Conservation (phyloP, 2,797 vertebrate species). For the Pseudotriccus pelzelni region DNA sequence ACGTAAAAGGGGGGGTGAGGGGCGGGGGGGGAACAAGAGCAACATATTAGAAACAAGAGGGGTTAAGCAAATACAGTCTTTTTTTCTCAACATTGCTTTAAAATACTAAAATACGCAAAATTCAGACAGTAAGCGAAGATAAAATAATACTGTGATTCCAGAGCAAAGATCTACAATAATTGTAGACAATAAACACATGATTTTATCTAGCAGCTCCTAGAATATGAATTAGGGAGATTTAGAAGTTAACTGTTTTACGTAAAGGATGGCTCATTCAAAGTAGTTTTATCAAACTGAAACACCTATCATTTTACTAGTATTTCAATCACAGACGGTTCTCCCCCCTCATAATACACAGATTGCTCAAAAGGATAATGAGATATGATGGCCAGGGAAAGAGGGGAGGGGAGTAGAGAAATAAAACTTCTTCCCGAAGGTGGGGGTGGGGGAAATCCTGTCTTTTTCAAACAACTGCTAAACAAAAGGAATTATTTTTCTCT, state of each 20-base stretch:
- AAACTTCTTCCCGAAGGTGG: background rate
- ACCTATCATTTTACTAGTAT: background rate
- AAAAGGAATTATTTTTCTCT: background rate
- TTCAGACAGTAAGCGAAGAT: background rate
- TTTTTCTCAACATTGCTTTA: background rate
- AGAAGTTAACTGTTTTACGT: background rate
- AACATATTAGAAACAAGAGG: background rate
- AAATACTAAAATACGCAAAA: background rate
- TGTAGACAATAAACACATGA: background rate
- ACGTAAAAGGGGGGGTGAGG: background rate
- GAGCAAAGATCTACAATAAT: background rate
- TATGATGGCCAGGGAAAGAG: background rate
- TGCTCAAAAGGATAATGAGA: background rate
- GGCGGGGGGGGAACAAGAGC: background rate
- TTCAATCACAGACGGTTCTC: background rate
- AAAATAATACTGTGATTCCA: background rate
- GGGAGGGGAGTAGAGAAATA: background rate
- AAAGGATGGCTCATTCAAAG: background rate
- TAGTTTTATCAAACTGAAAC: background rate
- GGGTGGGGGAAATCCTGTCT: background rate
- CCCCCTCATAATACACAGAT: background rate
- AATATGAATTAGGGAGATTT: background rate
- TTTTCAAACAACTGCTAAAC: background rate
- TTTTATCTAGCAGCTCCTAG: background rate
- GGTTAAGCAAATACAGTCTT: background rate